These are phyloP conservation scores for Blera fallax DNA, from an alignment of 2,888 invertebrate genomes.

Conservation along the genomic window DNA sequence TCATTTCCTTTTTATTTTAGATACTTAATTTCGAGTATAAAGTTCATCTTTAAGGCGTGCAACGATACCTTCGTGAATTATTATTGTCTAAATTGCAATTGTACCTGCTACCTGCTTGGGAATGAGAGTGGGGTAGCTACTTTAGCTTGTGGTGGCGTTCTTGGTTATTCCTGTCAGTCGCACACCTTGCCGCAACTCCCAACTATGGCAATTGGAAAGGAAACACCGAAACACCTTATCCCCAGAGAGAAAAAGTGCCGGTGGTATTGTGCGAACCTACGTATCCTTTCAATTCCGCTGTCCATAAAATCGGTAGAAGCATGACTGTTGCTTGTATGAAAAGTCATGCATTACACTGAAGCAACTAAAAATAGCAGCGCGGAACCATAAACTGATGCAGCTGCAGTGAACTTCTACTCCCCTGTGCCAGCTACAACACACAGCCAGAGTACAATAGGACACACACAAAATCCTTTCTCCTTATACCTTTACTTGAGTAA, in stretches of 20 bases:
- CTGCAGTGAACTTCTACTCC: constrained; percentile 13
- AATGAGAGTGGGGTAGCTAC: background rate
- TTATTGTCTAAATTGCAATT: constrained; percentile 49
- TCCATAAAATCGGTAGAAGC: constrained; percentile 27
- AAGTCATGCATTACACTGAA: constrained; percentile 29
- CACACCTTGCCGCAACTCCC: background rate
- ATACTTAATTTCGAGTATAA: constrained; percentile 5
- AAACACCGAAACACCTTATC: too few relatives aligned
- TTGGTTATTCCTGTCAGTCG: background rate
- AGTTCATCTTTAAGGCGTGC: constrained; percentile 43
- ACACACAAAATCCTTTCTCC: constrained; percentile 18
- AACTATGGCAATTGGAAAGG: background rate
- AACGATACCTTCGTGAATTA: constrained; percentile 36
- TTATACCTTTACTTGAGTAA: constrained; percentile 8
- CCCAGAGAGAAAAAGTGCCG: too few relatives aligned
- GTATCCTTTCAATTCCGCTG: constrained; percentile 25
- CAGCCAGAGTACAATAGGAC: background rate
- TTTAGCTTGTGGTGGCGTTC: background rate
- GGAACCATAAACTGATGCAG: constrained; percentile 49
- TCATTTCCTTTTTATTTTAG: background rate
- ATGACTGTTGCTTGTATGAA: constrained; percentile 34
- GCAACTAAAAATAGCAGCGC: constrained; percentile 19
- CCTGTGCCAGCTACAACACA: background rate
- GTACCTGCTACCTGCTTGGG: background rate
- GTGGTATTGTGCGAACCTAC: constrained; percentile 1